A percentile compares a stretch with the other conserved stretches of the same genome.
These are phyloP conservation scores for Craseonycteris thonglongyai DNA, from an alignment of 2,113 vertebrate species.

Conservation along the genomic window DNA sequence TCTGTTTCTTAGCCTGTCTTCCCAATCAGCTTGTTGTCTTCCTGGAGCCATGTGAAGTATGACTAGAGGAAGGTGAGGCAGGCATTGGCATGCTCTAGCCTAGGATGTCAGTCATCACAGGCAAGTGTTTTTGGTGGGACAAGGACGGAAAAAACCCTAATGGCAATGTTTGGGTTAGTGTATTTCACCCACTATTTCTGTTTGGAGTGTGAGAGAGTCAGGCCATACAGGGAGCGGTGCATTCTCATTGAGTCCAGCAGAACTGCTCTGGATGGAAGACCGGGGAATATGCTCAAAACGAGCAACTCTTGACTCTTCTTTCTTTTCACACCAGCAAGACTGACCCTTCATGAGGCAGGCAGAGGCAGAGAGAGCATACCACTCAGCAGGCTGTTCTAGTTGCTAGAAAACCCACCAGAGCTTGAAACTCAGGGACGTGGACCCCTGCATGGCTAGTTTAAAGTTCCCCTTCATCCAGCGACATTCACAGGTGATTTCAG, in stretches of 20 bases:
- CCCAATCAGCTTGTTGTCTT: background rate
- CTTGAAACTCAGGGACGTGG: background rate
- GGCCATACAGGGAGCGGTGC: background rate
- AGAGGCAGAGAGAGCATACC: background rate
- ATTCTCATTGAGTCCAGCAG: background rate
- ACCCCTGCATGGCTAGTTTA: background rate
- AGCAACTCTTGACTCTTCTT: background rate
- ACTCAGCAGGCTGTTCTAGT: background rate
- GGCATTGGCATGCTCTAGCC: background rate
- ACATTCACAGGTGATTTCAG: background rate
- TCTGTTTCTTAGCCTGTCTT: background rate
- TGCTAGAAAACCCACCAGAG: background rate
- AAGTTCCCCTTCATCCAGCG: background rate
- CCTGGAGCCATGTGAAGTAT: background rate
- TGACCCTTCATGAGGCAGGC: background rate
- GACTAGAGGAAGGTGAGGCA: background rate
- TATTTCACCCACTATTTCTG: background rate
- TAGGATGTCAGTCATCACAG: background rate
- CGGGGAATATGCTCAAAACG: background rate
- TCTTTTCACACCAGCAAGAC: background rate
- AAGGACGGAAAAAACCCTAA: background rate
- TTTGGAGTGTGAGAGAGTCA: background rate
- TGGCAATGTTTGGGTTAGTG: background rate
- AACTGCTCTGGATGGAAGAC: background rate
- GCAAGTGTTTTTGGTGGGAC: background rate